phyloP scores from a whole-genome alignment of 2,888 invertebrate species.

The Ophion obscuratus region DNA sequence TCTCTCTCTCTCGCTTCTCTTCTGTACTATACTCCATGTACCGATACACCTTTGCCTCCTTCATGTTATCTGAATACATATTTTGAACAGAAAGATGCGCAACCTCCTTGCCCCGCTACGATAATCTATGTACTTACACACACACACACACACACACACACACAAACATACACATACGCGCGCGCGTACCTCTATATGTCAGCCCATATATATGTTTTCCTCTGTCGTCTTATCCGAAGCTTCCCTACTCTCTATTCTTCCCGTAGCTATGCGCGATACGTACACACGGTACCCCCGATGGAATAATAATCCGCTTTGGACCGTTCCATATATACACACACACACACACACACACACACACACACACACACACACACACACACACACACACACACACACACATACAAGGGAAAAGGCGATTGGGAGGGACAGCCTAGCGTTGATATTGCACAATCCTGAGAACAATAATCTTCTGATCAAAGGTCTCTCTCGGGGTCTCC shows the following conservation, averaged over 20 bases:
- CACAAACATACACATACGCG: too few species aligned
- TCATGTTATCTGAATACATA: not conserved
- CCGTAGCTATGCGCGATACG: not conserved
- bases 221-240: slow-evolving; percentile 5
- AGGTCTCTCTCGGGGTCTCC: slow-evolving; percentile 45
- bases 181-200: too few species aligned
- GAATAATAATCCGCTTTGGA: slow-evolving; percentile 56
- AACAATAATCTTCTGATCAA: slow-evolving; percentile 60
- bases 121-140: not conserved
- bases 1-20: not conserved
- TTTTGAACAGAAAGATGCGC: slow-evolving; percentile 1
- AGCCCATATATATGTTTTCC: not conserved
- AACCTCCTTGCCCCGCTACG: slow-evolving; percentile 4
- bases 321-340: slow-evolving; percentile 16
- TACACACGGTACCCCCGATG: slow-evolving; percentile 23
- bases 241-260: slow-evolving; percentile 17
- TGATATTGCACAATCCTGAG: slow-evolving; percentile 50
- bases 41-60: not conserved
- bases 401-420: not conserved
- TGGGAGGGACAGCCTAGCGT: slow-evolving; percentile 3
- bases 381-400: slow-evolving; percentile 28
- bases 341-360: slow-evolving; percentile 14
- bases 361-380: slow-evolving; percentile 29
- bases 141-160: too few species aligned
- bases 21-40: not conserved